These are phyloP conservation scores for Chesias legatella DNA, from an alignment of 2,888 invertebrate genomes.

Conservation along the genomic window DNA sequence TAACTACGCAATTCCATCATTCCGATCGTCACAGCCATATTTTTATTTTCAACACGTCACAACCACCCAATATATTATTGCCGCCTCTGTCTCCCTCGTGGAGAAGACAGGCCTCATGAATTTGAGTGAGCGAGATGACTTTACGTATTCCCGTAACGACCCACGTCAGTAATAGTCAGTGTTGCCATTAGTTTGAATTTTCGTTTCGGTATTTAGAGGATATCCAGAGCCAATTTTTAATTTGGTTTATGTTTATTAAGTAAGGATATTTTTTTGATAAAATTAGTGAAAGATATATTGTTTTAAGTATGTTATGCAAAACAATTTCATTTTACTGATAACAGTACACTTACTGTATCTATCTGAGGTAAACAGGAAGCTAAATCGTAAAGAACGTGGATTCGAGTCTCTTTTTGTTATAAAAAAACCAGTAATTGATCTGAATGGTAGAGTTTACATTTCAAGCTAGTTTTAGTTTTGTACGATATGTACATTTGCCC, in stretches of 20 bases:
- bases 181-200: slow-evolving; percentile 23
- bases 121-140: slow-evolving; percentile 38
- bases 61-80: slow-evolving; percentile 34
- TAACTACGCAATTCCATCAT: slow-evolving; percentile 35
- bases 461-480: too few relatives aligned
- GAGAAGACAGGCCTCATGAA: slow-evolving; percentile 30
- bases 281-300: not conserved
- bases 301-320: not conserved
- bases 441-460: too few relatives aligned
- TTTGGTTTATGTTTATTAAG: slow-evolving; percentile 1
- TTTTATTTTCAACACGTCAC: slow-evolving; percentile 53
- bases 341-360: too few relatives aligned
- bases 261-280: not conserved
- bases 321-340: too few relatives aligned
- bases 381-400: too few relatives aligned
- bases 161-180: slow-evolving; percentile 13
- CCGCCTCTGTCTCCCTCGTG: slow-evolving; percentile 31
- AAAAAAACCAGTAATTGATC: too few relatives aligned
- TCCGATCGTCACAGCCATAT: slow-evolving; percentile 43
- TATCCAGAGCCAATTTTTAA: slow-evolving; percentile 9
- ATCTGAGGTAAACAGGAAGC: too few relatives aligned
- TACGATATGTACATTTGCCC: too few relatives aligned
- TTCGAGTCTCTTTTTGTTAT: too few relatives aligned
- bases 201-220: slow-evolving; percentile 17
- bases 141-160: slow-evolving; percentile 18